These are phyloP conservation scores for Pampusana beccarii DNA, from an alignment of 2,113 vertebrate species.

Conservation along the genomic window DNA sequence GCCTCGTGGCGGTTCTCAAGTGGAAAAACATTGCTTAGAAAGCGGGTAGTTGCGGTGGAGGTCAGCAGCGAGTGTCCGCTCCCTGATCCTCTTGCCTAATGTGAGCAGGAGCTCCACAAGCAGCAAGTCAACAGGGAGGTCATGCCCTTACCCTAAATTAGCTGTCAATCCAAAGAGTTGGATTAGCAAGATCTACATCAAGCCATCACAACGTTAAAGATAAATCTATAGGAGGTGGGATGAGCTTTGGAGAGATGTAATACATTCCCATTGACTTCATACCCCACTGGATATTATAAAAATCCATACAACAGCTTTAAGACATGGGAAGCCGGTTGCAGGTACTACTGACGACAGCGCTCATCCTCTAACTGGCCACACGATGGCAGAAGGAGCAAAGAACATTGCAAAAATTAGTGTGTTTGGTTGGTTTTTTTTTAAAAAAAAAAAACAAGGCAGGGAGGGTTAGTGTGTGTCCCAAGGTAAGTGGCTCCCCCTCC, in stretches of 20 bases:
- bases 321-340: accelerated
- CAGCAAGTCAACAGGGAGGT: not conserved
- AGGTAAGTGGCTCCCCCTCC: accelerated
- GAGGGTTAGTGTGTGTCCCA: accelerated
- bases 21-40: accelerated
- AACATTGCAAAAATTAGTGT: not conserved
- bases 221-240: not conserved
- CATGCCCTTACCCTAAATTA: accelerated
- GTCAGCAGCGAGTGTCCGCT: accelerated
- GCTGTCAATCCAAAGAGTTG: accelerated
- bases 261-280: not conserved
- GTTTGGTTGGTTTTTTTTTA: no score
- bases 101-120: not conserved
- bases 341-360: accelerated
- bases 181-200: not conserved
- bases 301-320: accelerated
- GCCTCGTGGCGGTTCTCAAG: not conserved
- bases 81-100: accelerated
- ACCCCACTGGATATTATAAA: accelerated
- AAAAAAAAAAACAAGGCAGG: no score
- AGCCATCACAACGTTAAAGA: not conserved
- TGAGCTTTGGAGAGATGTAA: not conserved
- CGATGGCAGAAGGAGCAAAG: slow-evolving; percentile 53
- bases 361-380: not conserved
- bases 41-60: not conserved